Base-by-base conservation (phyloP, 2,888 invertebrate genomes). In the Eupithecia inturbata region DNA sequence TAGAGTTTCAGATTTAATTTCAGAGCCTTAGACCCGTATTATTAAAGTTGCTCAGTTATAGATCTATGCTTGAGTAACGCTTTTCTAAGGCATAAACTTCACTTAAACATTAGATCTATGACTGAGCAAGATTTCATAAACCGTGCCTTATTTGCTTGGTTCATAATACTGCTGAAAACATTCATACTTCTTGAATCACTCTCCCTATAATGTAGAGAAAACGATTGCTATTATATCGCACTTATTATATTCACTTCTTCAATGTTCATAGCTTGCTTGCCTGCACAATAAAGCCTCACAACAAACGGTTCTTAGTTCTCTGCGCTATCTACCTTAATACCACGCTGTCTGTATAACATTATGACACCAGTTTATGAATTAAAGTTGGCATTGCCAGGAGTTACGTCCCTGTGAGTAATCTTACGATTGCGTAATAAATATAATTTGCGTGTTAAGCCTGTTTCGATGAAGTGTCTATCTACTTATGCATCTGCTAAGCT, bases 331-430 rank as follows among this genome's bases (percentile, higher is more conserved):
- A 64, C 68, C 45, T 57, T 62, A 26, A 68, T 41, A 28, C n/a
- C 45, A 66, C n/a, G 64, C 31, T 41, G 57, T 49, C 67, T 71
- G 68, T 33, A 74, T 71, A 77, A 75, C 71, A 74, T 74, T 77
- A 78, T 73, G 77, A 76, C 75, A 73, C 68, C 75, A 75, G 77
- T 77, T 79, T 77, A 80, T 78, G 71, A 75, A 76, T 75, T 66
- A 72, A 74, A 76, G 71, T 77, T 77, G 39, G 73, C 75, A 75
- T 74, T 73, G 75, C 72, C 73, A 74, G 76, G 67, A 68, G 70
- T 77, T 76, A 71, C 72, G 72, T 78, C 74, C 72, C 72, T 70
- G 71, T 77, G 75, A 78, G 75, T 77, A 67, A 77, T 74, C 68
- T 64, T 71, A 66, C 41, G 75, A 70, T 77, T 76, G 69, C 75